Conservation (phyloP, 2,888 invertebrate species). For the Hymenopus coronatus region DNA sequence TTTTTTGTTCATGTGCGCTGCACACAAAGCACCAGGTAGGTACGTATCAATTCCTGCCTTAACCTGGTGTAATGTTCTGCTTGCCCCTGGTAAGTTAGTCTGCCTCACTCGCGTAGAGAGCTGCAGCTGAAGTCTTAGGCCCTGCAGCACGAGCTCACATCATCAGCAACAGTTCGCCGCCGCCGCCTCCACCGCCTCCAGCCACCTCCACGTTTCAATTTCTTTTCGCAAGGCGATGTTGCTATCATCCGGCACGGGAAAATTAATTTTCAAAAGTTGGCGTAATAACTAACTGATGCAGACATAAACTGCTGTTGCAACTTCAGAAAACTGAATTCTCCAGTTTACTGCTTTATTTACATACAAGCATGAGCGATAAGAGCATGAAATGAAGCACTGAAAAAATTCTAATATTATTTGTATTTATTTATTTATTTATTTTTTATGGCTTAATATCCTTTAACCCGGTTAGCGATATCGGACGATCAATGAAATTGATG, state of each 20-base stretch:
- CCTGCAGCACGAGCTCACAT: conserved; percentile 16
- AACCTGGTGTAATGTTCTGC: background rate
- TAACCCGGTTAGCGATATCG: too few species aligned
- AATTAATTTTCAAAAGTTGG: background rate
- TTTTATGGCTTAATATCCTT: too few species aligned
- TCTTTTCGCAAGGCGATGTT: background rate
- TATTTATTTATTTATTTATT: too few species aligned
- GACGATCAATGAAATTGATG: too few species aligned
- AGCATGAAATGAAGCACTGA: too few species aligned
- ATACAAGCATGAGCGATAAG: too few species aligned
- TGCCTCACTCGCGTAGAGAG: background rate
- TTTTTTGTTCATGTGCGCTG: background rate
- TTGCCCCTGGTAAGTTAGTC: background rate
- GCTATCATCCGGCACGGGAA: background rate
- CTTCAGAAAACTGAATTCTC: background rate
- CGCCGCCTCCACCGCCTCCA: background rate
- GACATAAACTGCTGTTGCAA: background rate
- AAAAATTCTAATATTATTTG: too few species aligned
- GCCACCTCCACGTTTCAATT: background rate
- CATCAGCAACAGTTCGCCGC: conserved; percentile 25
- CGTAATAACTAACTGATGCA: background rate
- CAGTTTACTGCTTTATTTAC: too few species aligned
- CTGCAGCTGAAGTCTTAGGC: conserved; percentile 15
- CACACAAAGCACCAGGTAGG: background rate
- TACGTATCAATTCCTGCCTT: background rate